phyloP scores from a whole-genome alignment of 2,888 invertebrate species.

The Hipparchia semele region DNA sequence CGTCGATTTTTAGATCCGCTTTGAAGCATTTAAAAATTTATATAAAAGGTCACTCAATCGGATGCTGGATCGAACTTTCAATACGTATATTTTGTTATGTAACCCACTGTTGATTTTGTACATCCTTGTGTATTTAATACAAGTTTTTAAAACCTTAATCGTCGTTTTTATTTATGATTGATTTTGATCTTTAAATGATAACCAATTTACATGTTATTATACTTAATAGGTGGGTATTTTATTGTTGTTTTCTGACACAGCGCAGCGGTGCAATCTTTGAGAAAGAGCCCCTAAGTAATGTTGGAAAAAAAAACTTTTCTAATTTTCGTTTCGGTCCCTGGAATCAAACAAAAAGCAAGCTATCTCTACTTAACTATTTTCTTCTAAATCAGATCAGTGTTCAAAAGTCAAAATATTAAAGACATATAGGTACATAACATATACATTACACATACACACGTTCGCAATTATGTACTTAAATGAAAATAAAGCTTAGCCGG shows the following conservation, averaged over 20 bases:
- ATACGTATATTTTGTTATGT: conserved; percentile 31
- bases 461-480: no score
- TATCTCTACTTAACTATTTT: no score
- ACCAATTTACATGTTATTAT: conserved; percentile 11
- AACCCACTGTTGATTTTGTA: conserved; percentile 34
- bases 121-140: conserved; percentile 31
- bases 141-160: conserved; percentile 19
- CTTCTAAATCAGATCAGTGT: no score
- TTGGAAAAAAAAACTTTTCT: not conserved
- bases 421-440: no score
- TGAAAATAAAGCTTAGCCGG: no score
- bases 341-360: no score
- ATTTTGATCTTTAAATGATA: conserved; percentile 17
- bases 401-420: no score
- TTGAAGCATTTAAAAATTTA: conserved; percentile 35
- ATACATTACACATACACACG: no score
- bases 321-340: no score
- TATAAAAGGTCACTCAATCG: conserved; percentile 40
- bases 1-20: conserved; percentile 39
- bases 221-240: not conserved
- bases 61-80: conserved; percentile 35
- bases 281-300: not conserved
- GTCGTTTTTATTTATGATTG: conserved; percentile 20
- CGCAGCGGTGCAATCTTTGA: not conserved
- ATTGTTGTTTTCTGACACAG: not conserved